Conservation (phyloP, 2,888 invertebrate species). For the Beris chalybata region DNA sequence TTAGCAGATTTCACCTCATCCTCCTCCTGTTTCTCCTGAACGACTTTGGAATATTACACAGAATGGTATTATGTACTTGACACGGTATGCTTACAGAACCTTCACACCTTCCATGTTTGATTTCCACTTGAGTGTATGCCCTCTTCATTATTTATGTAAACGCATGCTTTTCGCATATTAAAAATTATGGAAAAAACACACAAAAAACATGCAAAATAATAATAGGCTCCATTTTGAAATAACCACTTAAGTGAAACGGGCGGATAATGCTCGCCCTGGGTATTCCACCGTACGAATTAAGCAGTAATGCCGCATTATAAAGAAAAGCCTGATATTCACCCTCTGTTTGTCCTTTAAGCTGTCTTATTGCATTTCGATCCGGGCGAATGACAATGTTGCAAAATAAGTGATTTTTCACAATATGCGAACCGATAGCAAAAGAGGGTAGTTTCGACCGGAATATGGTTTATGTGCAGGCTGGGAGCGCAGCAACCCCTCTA, state of each 20-base stretch:
- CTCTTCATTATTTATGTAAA: constrained; percentile 23
- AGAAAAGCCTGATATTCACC: not conserved
- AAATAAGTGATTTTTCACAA: constrained; percentile 27
- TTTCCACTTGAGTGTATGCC: constrained; percentile 9
- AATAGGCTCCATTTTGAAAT: too few species aligned
- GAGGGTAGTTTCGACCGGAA: not conserved
- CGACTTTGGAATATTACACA: not conserved
- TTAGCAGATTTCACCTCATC: constrained; percentile 26
- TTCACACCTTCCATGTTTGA: constrained; percentile 30
- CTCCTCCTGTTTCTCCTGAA: too few species aligned
- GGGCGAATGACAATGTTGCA: constrained; percentile 22
- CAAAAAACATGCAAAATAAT: too few species aligned
- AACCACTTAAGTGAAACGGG: too few species aligned
- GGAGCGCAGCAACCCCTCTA: constrained; percentile 4
- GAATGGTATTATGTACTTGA: constrained; percentile 14
- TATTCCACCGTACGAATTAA: too few species aligned
- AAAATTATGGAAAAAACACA: constrained; percentile 8
- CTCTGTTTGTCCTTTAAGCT: constrained; percentile 15
- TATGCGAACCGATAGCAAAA: not conserved
- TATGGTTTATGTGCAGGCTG: not conserved
- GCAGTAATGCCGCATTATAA: too few species aligned
- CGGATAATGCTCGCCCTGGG: too few species aligned
- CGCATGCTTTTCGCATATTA: constrained; percentile 21
- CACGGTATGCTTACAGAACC: constrained; percentile 19
- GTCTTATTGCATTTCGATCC: constrained; percentile 31